Conservation (phyloP, 2,113 vertebrate genomes). For the Muntiacus reevesi region DNA sequence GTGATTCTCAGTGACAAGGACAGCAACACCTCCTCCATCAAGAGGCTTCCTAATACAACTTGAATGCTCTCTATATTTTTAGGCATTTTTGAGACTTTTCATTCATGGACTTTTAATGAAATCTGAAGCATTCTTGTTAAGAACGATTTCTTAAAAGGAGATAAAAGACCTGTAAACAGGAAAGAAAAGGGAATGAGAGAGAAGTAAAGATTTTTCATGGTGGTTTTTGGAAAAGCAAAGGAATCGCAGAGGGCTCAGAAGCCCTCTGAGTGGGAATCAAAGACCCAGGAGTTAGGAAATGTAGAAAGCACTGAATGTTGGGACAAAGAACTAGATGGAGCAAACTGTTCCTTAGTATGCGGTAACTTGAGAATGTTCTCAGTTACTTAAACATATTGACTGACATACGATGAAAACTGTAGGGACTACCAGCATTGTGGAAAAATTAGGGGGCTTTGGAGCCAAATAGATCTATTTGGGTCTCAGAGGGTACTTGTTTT, state of each 20-base stretch:
- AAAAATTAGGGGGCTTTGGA: neutral
- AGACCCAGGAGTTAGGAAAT: neutral
- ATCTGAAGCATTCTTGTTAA: neutral
- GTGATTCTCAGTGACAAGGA: neutral
- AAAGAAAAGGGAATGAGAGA: neutral
- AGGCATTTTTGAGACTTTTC: neutral
- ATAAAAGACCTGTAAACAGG: neutral
- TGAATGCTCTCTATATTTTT: neutral
- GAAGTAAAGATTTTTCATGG: neutral
- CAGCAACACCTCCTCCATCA: neutral
- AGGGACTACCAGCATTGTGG: neutral
- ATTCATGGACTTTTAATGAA: neutral
- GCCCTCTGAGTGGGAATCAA: neutral
- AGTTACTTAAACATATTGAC: neutral
- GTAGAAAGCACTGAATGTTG: neutral
- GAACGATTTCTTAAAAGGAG: neutral
- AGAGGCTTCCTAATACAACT: neutral
- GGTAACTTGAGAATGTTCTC: neutral
- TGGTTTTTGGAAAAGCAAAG: neutral
- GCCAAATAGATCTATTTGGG: neutral
- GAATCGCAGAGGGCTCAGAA: neutral
- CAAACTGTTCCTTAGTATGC: neutral
- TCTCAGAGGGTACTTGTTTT: neutral
- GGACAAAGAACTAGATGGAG: neutral
- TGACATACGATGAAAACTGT: neutral